Evolutionary conservation across 2,888 invertebrate genomes (phyloP), one percentile per base, ranked within the genome.

Genomic region (Timandra comae): DNA sequence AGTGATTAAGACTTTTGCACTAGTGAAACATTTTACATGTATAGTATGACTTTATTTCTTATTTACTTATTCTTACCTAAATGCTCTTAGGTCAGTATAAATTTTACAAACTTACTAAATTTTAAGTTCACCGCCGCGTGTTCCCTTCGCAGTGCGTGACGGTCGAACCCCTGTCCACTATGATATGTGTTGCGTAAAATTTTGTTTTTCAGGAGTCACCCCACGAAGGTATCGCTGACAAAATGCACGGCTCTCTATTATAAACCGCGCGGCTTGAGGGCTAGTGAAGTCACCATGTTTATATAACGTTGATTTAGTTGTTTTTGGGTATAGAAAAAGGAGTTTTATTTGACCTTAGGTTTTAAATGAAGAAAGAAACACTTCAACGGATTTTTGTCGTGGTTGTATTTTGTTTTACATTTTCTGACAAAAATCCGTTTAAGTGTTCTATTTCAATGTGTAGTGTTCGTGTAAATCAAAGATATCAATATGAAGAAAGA

Each of bases 101-200:
- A 16, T 16, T 16, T 1, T 16, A 1, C 4, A 16, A 1, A 16
- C 21, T 29, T 4, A 10, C 2, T 35, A 31, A 35, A 52, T n/a
- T n/a, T n/a, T n/a, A n/a, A n/a, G n/a, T n/a, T n/a, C n/a, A 35
- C n/a, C 43, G 47, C 43, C 0, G 37, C 59, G 52, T 48, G 23
- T 31, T 1, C 6, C 7, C n/a, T 1, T n/a, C 43, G 28, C 42
- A 63, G 73, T 78, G 78, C 62, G 79, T 71, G 20, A 8, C 3
- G 16, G 35, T 42, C 35, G 32, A 43, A 53, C 68, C 71, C 69
- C 59, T 60, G 67, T 68, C 68, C 63, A 62, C 76, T 80, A 76
- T 80, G 82, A 81, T 80, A 79, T 79, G 79, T 84, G 82, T 79
- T 72, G 84, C 81, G 81, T 77, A 76, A 84, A 84, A 84, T 84